phyloP scores from a whole-genome alignment of 2,888 invertebrate species.

The Resseliella maxima region DNA sequence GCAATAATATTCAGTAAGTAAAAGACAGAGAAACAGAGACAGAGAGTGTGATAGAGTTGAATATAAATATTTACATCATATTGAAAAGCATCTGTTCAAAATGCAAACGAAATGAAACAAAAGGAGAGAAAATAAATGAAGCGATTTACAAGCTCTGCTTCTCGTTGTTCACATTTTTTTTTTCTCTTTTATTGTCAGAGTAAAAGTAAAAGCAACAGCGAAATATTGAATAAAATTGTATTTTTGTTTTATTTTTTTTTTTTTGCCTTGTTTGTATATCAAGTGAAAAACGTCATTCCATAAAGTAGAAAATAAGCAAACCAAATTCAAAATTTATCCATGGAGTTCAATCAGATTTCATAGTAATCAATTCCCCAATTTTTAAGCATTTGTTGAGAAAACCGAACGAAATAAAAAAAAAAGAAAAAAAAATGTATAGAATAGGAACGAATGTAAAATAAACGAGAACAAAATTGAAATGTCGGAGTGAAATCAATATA shows the following conservation, averaged over 20 bases:
- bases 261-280: not conserved
- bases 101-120: too few species aligned
- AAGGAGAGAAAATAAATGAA: not conserved
- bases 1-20: not conserved
- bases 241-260: not conserved
- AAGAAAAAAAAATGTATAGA: not conserved
- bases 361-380: not conserved
- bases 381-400: too few species aligned
- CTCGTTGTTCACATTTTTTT: not conserved
- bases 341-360: conserved; percentile 34
- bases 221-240: conserved; percentile 8
- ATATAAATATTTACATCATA: conserved; percentile 49
- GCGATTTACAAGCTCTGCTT: conserved; percentile 44
- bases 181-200: not conserved
- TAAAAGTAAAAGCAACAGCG: not conserved
- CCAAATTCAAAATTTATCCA: conserved; percentile 27
- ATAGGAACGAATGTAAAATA: not conserved
- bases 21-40: not conserved
- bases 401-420: too few species aligned
- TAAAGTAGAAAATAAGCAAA: conserved; percentile 11
- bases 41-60: not conserved
- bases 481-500: conserved; percentile 8
- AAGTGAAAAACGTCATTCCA: not conserved
- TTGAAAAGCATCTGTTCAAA: conserved; percentile 49
- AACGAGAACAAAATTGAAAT: not conserved